phyloP scores from a whole-genome alignment of 1,140 invertebrate species.

The Drosophila nigromelanica region DNA sequence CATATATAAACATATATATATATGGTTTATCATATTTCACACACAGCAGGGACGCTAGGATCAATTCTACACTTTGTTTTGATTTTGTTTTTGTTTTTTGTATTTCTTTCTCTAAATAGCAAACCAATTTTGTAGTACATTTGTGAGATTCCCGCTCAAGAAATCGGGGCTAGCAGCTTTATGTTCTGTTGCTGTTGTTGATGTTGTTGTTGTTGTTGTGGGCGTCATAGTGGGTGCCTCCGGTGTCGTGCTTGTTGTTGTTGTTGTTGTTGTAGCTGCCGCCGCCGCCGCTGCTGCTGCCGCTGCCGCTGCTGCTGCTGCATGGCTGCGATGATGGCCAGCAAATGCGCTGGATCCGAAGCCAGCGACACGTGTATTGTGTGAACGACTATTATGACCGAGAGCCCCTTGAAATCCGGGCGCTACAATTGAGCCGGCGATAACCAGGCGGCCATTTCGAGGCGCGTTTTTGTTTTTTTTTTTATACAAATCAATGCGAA shows the following conservation, averaged over 20 bases:
- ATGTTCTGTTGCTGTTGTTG: slow-evolving; percentile 30
- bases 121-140: slow-evolving; percentile 78
- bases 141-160: slow-evolving; percentile 72
- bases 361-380: slow-evolving; percentile 66
- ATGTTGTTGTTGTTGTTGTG: slow-evolving; percentile 40
- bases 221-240: slow-evolving; percentile 43
- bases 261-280: slow-evolving; percentile 40
- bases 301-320: slow-evolving; percentile 40
- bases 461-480: not conserved
- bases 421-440: slow-evolving; percentile 80
- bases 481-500: slow-evolving; percentile 25
- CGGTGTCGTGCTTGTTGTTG: slow-evolving; percentile 25
- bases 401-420: slow-evolving; percentile 79
- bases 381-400: slow-evolving; percentile 76
- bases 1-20: slow-evolving; percentile 15
- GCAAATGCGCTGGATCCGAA: slow-evolving; percentile 55
- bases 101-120: slow-evolving; percentile 60
- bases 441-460: slow-evolving; percentile 62
- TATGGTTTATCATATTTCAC: not conserved
- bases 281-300: slow-evolving; percentile 47
- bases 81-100: slow-evolving; percentile 14
- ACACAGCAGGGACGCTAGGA: slow-evolving; percentile 27
- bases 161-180: slow-evolving; percentile 52
- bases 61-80: slow-evolving; percentile 40
- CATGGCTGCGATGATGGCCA: slow-evolving; percentile 53